phyloP scores from a whole-genome alignment of 2,888 invertebrate genomes.

The Lasioglossum villosulum region DNA sequence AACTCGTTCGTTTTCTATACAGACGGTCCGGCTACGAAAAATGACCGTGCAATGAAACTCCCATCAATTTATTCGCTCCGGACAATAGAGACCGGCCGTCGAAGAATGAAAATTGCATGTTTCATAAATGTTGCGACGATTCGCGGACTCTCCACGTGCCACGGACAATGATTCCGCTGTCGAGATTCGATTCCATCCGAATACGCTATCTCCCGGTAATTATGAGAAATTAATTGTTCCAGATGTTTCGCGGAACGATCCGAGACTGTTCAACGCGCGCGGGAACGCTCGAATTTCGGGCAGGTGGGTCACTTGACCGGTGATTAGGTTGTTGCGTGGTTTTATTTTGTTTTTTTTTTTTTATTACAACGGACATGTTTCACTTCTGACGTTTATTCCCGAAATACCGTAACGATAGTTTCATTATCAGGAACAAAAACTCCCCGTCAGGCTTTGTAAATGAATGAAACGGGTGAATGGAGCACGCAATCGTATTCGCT shows the following conservation, averaged over 20 bases:
- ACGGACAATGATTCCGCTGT: not conserved
- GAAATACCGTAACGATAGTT: constrained; percentile 51
- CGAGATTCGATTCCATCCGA: not conserved
- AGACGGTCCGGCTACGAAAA: constrained; percentile 11
- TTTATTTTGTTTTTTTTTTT: not conserved
- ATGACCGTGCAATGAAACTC: constrained; percentile 1
- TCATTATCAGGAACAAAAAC: constrained; percentile 57
- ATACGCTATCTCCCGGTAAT: not conserved
- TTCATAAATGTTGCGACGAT: not conserved
- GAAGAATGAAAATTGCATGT: not conserved
- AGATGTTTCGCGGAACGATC: not conserved
- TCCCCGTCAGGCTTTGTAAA: constrained; percentile 54
- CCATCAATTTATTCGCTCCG: constrained; percentile 24
- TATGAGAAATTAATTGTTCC: not conserved
- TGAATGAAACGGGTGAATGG: constrained; percentile 62
- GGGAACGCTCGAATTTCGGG: not conserved
- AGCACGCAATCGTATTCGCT: constrained; percentile 59
- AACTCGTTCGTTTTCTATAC: constrained; percentile 25
- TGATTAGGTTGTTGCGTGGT: not conserved
- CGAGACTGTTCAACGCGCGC: not conserved
- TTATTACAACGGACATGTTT: not conserved
- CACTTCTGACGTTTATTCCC: constrained; percentile 32
- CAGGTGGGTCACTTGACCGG: not conserved
- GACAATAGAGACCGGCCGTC: constrained; percentile 5
- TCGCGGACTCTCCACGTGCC: not conserved